phyloP scores from a whole-genome alignment of 2,797 vertebrate species.

The Parotocinclus haroldoi region DNA sequence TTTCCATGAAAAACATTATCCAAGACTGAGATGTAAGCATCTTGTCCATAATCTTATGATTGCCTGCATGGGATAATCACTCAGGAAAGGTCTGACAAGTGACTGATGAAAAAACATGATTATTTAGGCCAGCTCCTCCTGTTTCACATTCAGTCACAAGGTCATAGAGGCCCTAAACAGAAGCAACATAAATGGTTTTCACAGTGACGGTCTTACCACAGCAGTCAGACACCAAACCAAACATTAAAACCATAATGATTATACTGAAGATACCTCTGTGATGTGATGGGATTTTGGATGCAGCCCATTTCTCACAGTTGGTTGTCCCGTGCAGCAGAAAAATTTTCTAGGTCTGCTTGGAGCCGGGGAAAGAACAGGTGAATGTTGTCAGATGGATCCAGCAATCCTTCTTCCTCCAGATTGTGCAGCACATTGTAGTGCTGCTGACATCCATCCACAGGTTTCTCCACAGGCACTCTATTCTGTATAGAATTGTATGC shows the following conservation, averaged over 20 bases:
- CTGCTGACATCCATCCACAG: conserved; percentile 17
- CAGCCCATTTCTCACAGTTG: conserved; percentile 19
- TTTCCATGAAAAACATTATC: conserved; percentile 8
- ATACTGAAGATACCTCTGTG: background rate
- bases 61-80: background rate
- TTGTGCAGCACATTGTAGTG: conserved; percentile 12
- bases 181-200: conserved; percentile 1
- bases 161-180: conserved; percentile 1
- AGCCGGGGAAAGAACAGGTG: conserved; percentile 21
- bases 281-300: background rate
- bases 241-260: background rate
- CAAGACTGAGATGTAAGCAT: background rate
- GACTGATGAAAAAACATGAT: conserved; percentile 3
- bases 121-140: background rate
- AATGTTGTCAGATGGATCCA: conserved; percentile 6
- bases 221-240: background rate
- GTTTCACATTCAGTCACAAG: background rate
- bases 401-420: conserved; percentile 19
- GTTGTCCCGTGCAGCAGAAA: background rate
- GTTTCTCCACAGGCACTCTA: conserved; percentile 23
- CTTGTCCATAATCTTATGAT: background rate
- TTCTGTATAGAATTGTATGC: background rate
- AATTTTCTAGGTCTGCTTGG: conserved; percentile 1
- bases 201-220: conserved; percentile 6
- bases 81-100: background rate